Evolutionary conservation across 2,113 vertebrate species (phyloP), one percentile per base, ranked within the genome.

Genomic region (Onychostruthus taczanowskii): DNA sequence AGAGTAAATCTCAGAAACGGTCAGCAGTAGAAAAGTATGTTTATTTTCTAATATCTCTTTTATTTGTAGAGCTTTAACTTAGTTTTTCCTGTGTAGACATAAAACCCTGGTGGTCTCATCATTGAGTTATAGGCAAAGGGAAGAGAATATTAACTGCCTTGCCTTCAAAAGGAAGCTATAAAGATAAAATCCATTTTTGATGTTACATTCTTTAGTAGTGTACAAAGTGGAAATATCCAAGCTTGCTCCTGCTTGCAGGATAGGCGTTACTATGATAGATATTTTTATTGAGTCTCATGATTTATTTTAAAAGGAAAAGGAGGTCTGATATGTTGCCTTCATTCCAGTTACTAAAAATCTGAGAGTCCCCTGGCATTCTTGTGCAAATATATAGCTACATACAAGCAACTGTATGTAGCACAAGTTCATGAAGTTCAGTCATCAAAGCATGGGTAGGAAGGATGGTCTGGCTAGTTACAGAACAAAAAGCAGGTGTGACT

Each of bases 1-100:
- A 99, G 97, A 99, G 99, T 98, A 99, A 99, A 97, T 99, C 99
- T 87, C 99, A 99, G 98, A 99, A 99, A 95, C 99, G 99, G 91
- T 99, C 99, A 89, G 99, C 99, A 73, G 99, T 99, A 89, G 99
- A 99, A 97, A 99, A 99, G 99, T 99, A 98, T 96, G 98, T 92
- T 89, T 95, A 92, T 93, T 92, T 92, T 95, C 58, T 85, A 82
- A 73, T 86, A 59, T 46, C 55, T 92, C 73, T 77, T 18, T 75
- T 58, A 53, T 39, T 93, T 93, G 11, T 93, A 93, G 84, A 95
- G 59, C 47, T 76, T 70, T 92, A 81, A 74, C 16, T 83, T 91
- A 62, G 39, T 64, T 82, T 95, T 96, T 84, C 9, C 43, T 56
- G 4, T 10, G 37, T 82, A 63, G 43, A 37, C 53, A 39, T 70